Conservation (phyloP, 2,888 invertebrate species). For the Tridacna gigas region DNA sequence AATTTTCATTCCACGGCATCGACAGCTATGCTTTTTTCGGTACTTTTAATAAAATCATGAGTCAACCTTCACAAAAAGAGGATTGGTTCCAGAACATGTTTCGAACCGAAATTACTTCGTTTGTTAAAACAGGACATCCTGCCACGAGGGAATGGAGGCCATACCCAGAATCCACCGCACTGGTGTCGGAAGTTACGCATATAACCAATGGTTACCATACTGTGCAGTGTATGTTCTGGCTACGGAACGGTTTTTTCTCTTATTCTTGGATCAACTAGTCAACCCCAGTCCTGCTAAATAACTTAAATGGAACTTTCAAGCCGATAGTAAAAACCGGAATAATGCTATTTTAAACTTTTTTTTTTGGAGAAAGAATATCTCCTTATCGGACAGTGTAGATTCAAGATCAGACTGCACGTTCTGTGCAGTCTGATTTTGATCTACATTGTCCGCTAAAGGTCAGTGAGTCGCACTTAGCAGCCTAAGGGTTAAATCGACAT, state of each 20-base stretch:
- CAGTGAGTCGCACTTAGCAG: too few species aligned
- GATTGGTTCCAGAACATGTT: constrained; percentile 25
- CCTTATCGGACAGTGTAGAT: too few species aligned
- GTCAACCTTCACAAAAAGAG: constrained; percentile 12
- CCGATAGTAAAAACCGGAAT: too few species aligned
- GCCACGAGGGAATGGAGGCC: constrained; percentile 29
- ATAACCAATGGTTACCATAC: constrained; percentile 38
- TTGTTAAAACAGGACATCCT: constrained; percentile 47
- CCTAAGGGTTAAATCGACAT: too few species aligned
- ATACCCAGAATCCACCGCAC: constrained; percentile 44
- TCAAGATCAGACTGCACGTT: too few species aligned
- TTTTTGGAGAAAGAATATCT: too few species aligned
- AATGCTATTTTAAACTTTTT: too few species aligned
- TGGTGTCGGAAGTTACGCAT: constrained; percentile 21
- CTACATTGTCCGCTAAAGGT: too few species aligned
- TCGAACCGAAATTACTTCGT: constrained; percentile 34
- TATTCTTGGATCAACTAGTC: constrained; percentile 62
- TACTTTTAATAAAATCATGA: constrained; percentile 17
- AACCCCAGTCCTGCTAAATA: too few species aligned
- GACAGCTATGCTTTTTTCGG: constrained; percentile 47
- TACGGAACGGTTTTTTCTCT: constrained; percentile 55
- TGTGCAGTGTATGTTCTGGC: constrained; percentile 50
- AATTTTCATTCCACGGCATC: constrained; percentile 47
- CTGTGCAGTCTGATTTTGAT: too few species aligned
- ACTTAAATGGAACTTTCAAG: too few species aligned